Base-by-base conservation (phyloP, 2,888 invertebrate genomes). In the Drosophila barbarae region DNA sequence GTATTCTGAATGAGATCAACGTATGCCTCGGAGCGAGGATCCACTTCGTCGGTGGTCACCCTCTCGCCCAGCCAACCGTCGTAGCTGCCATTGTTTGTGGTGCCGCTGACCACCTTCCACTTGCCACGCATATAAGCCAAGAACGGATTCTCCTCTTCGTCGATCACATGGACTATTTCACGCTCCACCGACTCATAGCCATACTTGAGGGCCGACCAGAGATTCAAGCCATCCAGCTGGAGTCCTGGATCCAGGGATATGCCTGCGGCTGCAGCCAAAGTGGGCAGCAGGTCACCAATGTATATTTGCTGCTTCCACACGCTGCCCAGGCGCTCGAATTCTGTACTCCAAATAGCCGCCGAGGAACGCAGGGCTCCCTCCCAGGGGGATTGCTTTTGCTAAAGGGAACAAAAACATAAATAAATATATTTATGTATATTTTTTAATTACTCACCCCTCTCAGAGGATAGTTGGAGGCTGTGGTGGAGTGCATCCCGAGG, bases 331-430 rank as follows among this genome's bases (percentile, higher is more conserved):
- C 89, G 75, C 58, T 78, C 87, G 26, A 93, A 87, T 26, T 90
- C 73, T 0, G 94, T 93, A 75, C 93, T 94, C 93, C 94, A 96
- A 52, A 96, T 90, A 38, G 94, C 92, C 0, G 94, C 94, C 2
- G 93, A 93, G 0, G 94, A 94, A 63, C 96, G 91, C 0, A 96
- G 91, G 0, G 93, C 96, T 2, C 98, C 98, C 90, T 98, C 97
- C 92, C 94, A 96, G 2, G 95, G 91, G 0, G 95, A 93, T 73
- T 93, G 90, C 89, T 97, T 97, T 88, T 93, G 91, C 93, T 92
- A 73, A 2, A 12, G 1, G 9, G 5, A 1, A 5, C 0, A 5
- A 8, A 28, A 23, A 15, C 21, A 3, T 12, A 2, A 15, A 15
- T 15, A 7, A 5, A 32, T 12, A 7, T 5, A 15, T 3, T 6